Evolutionary conservation across 2,888 invertebrate species (phyloP), one percentile per base, ranked within the genome.

Genomic region (Neoitamus cyanurus): DNA sequence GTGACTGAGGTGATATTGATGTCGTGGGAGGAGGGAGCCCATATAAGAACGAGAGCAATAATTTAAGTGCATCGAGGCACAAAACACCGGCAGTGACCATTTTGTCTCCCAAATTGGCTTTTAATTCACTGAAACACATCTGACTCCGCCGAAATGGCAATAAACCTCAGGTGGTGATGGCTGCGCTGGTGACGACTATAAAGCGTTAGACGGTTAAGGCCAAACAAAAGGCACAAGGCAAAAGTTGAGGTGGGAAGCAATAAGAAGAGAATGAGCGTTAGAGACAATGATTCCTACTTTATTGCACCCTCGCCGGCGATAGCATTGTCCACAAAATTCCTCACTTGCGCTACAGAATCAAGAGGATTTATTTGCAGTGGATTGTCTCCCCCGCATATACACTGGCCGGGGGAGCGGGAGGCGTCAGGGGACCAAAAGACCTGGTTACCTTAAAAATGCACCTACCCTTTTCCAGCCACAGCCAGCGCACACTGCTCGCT

Each of bases 101-200:
- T 78, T 78, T 78, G 78, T 78, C 58, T 58, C 48, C 30, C 78
- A 78, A 77, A 78, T 78, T 78, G 78, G 48, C 78, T 78, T 78
- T 78, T 78, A 78, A 78, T 78, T 78, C 48, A 78, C 48, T 48
- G 58, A 58, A 78, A 78, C 48, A 48, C 48, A 78, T 78, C 58
- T 31, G 48, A 28, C 46, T 48, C 31, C 58, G 20, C 46, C 58
- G 48, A 78, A 78, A 78, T 58, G 48, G 78, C 78, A 31, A 78
- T 78, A 78, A 78, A 78, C 78, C 78, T 48, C 78, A 78, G 78
- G 78, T 78, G 78, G 42, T 78, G 78, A 78, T 78, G 58, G 30
- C 78, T 78, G 78, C 31, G 30, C 46, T 48, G 78, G 78, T 78
- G 78, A 78, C 78, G 48, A 78, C 58, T 48, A 48, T 78, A 58